These are phyloP conservation scores for Varecia variegata DNA, from an alignment of 2,797 vertebrate genomes.

Conservation along the genomic window DNA sequence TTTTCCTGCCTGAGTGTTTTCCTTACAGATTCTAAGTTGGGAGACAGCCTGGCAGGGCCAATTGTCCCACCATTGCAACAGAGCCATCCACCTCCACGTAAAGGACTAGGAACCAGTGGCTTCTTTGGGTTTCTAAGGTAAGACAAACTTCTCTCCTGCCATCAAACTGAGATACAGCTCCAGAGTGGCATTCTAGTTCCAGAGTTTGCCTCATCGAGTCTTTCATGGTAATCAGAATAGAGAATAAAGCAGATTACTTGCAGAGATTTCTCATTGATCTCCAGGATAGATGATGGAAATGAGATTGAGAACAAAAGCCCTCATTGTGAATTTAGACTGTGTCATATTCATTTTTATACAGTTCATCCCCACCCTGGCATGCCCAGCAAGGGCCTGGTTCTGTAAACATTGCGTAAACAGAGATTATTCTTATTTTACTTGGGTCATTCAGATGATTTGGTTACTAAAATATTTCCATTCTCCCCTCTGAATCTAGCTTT, in stretches of 20 bases:
- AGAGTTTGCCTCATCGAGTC: background rate
- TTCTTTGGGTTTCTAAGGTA: constrained; percentile 74
- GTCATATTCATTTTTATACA: background rate
- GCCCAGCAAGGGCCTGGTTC: background rate
- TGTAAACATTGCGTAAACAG: background rate
- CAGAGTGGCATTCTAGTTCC: background rate
- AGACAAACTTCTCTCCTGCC: background rate
- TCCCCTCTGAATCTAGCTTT: background rate
- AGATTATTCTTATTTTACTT: background rate
- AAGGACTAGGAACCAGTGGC: background rate
- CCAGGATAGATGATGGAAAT: background rate
- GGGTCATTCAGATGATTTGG: background rate
- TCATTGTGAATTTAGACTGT: background rate
- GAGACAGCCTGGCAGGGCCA: background rate
- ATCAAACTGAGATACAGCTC: background rate
- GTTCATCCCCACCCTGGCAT: background rate
- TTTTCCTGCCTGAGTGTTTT: background rate
- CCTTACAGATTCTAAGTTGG: constrained; percentile 43
- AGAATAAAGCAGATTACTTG: background rate
- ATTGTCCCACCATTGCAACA: background rate
- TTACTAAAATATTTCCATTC: background rate
- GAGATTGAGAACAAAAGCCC: background rate
- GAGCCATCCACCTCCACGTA: background rate
- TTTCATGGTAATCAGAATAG: background rate
- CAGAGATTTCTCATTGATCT: background rate